A percentile compares a stretch with the other conserved stretches of the same genome.
Evolutionary conservation across 2,888 invertebrate genomes (phyloP).

Genomic region (Euphydryas editha): DNA sequence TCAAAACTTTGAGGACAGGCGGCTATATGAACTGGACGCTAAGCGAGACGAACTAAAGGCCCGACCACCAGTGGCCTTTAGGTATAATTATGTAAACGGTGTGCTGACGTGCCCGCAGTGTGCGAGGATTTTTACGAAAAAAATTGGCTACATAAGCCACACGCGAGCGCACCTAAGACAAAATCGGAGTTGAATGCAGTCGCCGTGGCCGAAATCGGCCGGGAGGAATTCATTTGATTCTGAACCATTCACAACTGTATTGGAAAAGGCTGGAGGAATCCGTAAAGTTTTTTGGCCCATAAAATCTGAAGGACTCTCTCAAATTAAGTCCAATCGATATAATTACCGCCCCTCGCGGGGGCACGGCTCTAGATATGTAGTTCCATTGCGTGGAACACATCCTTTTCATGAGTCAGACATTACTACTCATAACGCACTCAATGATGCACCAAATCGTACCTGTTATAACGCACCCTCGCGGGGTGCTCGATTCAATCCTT

Average conservation of each 20-base stretch:
- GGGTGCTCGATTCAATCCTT: no score
- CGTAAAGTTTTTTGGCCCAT: conserved; percentile 40
- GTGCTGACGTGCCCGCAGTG: neutral
- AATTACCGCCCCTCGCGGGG: no score
- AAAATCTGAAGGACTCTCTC: conserved; percentile 10
- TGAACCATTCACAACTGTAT: no score
- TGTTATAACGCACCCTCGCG: no score
- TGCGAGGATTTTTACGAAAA: neutral
- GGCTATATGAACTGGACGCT: neutral
- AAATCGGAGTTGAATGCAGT: neutral
- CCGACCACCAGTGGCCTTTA: neutral
- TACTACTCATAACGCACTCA: no score
- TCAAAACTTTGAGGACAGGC: neutral
- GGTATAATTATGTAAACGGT: neutral
- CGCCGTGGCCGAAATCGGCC: neutral
- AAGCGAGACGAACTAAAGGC: neutral
- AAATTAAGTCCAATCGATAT: neutral
- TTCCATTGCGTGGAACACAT: no score
- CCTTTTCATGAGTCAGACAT: no score
- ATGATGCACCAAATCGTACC: no score
- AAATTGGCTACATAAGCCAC: neutral
- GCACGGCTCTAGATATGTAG: no score
- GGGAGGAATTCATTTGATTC: neutral
- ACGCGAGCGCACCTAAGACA: neutral
- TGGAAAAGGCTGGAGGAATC: no score